Evolutionary conservation across 1,140 invertebrate genomes (phyloP).

Genomic region (Aphidius ervi): DNA sequence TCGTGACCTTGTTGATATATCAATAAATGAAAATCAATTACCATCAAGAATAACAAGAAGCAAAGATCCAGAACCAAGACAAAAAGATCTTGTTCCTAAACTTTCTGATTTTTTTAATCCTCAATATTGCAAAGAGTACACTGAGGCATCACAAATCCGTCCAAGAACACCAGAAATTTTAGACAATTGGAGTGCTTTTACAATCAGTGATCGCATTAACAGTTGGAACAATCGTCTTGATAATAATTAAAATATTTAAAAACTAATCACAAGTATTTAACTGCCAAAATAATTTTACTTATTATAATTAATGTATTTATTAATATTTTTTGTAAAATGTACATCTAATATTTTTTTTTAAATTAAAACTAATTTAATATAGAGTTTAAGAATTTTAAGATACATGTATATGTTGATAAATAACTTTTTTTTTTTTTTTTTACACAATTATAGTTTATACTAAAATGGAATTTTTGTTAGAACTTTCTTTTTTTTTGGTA

Average conservation of each 20-base stretch:
- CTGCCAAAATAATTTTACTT: too few relatives aligned
- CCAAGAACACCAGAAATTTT: constrained; percentile 24
- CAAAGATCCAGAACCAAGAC: constrained; percentile 39
- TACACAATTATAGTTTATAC: background rate
- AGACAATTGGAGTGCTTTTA: constrained; percentile 35
- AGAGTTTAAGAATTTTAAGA: too few relatives aligned
- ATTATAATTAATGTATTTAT: too few relatives aligned
- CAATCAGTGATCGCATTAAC: constrained; percentile 38
- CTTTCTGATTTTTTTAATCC: constrained; percentile 40
- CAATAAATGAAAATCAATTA: constrained; percentile 38
- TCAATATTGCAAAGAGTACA: constrained; percentile 33
- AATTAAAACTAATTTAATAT: too few relatives aligned
- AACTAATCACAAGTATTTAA: too few relatives aligned
- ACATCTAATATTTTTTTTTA: too few relatives aligned
- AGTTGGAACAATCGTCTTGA: constrained; percentile 33
- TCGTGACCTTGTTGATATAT: constrained; percentile 41
- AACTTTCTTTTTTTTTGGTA: background rate
- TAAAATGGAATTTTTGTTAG: background rate
- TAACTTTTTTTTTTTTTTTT: background rate
- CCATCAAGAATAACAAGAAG: constrained; percentile 32
- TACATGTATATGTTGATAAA: too few relatives aligned
- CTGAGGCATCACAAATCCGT: constrained; percentile 25
- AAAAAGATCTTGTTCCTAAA: constrained; percentile 35
- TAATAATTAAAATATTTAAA: too few relatives aligned
- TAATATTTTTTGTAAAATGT: too few relatives aligned